A percentile compares a stretch with the other conserved stretches of the same genome.
Conservation (phyloP, 2,888 invertebrate genomes). For the Electrophaes corylata region DNA sequence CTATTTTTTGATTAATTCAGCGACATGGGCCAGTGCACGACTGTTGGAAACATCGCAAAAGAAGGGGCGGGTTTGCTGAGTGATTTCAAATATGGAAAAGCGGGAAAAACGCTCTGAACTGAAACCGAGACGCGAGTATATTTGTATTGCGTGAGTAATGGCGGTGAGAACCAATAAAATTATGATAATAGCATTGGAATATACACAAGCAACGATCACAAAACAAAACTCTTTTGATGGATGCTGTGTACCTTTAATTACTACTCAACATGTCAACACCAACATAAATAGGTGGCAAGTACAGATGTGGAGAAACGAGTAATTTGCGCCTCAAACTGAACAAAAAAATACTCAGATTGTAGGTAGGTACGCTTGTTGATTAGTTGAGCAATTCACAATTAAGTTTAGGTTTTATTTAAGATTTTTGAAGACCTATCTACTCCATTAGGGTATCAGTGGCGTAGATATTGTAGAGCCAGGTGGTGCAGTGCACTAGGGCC, state of each 20-base stretch:
- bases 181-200: conserved; percentile 26
- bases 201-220: conserved; percentile 3
- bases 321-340: no score
- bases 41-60: conserved; percentile 23
- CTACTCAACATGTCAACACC: not conserved
- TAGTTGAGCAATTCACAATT: no score
- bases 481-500: no score
- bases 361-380: no score
- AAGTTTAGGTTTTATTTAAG: no score
- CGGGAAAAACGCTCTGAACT: conserved; percentile 52
- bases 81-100: conserved; percentile 56
- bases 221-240: conserved; percentile 12
- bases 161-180: conserved; percentile 29
- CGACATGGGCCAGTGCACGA: not conserved
- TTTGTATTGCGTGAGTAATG: conserved; percentile 42
- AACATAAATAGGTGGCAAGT: no score
- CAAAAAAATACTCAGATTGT: no score
- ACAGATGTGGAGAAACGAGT: no score
- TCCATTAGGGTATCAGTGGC: no score
- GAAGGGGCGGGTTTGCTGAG: conserved; percentile 32
- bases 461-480: no score
- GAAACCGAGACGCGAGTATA: conserved; percentile 57
- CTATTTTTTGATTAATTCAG: not conserved
- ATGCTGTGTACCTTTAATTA: not conserved
- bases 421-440: no score